Conservation (phyloP, 2,888 invertebrate genomes). For the Druceiella hillmani region DNA sequence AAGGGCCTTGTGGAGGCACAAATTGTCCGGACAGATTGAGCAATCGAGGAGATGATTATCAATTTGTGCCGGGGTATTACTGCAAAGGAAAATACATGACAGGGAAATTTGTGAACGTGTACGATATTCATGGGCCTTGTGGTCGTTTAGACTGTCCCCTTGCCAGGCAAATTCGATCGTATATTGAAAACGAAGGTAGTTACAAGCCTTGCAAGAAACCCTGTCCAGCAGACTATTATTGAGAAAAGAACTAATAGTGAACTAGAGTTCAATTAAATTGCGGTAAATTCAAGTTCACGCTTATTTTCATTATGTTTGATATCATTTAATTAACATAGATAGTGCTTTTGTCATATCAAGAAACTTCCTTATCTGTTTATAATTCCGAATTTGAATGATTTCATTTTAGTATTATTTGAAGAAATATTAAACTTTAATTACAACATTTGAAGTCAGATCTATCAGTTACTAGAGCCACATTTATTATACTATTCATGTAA, state of each 20-base stretch:
- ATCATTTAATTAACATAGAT: too few species aligned
- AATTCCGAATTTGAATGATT: too few species aligned
- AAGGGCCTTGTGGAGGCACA: slow-evolving; percentile 47
- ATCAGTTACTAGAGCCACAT: too few species aligned
- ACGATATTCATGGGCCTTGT: slow-evolving; percentile 46
- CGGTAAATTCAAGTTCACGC: too few species aligned
- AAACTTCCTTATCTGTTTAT: too few species aligned
- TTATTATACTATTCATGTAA: too few species aligned
- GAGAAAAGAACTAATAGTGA: slow-evolving; percentile 12
- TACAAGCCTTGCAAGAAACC: slow-evolving; percentile 45
- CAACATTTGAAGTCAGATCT: too few species aligned
- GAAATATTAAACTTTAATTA: too few species aligned
- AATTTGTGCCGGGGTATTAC: slow-evolving; percentile 40
- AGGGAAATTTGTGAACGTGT: slow-evolving; percentile 43
- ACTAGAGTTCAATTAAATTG: slow-evolving; percentile 13
- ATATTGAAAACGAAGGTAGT: slow-evolving; percentile 37
- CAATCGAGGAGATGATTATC: slow-evolving; percentile 42
- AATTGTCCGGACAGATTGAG: slow-evolving; percentile 46
- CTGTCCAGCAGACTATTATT: slow-evolving; percentile 40
- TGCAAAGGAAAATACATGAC: slow-evolving; percentile 41
- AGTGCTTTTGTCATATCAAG: too few species aligned
- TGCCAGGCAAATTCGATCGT: slow-evolving; percentile 40
- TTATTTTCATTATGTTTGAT: too few species aligned
- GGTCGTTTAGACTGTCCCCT: slow-evolving; percentile 45
- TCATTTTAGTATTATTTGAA: too few species aligned